phyloP scores from a whole-genome alignment of 2,113 vertebrate genomes.

The Nannobrachium achirus region DNA sequence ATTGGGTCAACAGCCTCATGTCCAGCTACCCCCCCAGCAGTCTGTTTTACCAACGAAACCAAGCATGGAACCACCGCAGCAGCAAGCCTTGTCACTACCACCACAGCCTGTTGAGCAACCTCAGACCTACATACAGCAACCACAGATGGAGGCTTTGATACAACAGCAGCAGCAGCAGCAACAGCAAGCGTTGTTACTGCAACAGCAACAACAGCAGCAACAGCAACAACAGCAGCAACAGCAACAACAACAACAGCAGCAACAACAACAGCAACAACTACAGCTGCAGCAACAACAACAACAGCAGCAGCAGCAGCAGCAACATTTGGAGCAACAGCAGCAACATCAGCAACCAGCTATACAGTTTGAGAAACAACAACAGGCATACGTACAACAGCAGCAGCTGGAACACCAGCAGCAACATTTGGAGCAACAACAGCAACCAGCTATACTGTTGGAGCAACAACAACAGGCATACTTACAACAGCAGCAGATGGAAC shows the following conservation, averaged over 20 bases:
- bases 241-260: conserved; percentile 31
- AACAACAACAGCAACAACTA: conserved; percentile 64
- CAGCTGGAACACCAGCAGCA: conserved; percentile 64
- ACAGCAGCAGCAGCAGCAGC: conserved; percentile 47
- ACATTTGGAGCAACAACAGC: conserved; percentile 37
- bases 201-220: conserved; percentile 37
- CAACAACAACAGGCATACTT: conserved; percentile 57
- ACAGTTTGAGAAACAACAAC: conserved; percentile 59
- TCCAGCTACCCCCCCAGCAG: conserved; percentile 58
- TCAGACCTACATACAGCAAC: conserved; percentile 50
- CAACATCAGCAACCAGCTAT: conserved; percentile 58
- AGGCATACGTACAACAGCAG: conserved; percentile 63
- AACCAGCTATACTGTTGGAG: conserved; percentile 28
- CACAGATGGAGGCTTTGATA: conserved; percentile 49
- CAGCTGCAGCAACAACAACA: conserved; percentile 64
- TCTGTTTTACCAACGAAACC: conserved; percentile 53
- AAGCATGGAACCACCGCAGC: conserved; percentile 56
- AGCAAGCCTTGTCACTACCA: conserved; percentile 46
- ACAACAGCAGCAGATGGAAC: conserved; percentile 56
- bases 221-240: conserved; percentile 49
- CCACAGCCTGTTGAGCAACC: conserved; percentile 59
- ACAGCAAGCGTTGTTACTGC: conserved; percentile 33
- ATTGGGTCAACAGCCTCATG: conserved; percentile 25
- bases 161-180: conserved; percentile 58
- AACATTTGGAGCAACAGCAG: conserved; percentile 8